Conservation (phyloP, 2,797 vertebrate species). For the Clarias platycephalus region DNA sequence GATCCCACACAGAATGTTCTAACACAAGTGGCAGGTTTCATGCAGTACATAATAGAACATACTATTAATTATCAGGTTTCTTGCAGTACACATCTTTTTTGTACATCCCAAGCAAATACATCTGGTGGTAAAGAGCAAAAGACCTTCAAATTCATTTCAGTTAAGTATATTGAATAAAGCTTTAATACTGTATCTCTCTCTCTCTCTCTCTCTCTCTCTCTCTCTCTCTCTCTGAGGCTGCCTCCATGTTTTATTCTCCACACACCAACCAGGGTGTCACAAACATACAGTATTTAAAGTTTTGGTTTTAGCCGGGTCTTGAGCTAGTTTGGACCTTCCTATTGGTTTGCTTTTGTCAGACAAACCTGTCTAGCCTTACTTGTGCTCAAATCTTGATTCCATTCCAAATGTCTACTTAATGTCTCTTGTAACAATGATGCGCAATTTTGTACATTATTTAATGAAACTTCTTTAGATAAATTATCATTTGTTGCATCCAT, state of each 20-base stretch:
- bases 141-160: neutral
- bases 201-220: too few species aligned
- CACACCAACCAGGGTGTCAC: too few species aligned
- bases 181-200: too few species aligned
- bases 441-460: neutral
- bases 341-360: neutral
- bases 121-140: neutral
- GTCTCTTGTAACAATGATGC: neutral
- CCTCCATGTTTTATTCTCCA: too few species aligned
- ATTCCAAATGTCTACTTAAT: neutral
- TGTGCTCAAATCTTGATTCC: neutral
- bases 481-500: neutral
- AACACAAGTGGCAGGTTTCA: slow-evolving; percentile 3
- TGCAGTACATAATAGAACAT: neutral
- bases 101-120: neutral
- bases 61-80: too few species aligned
- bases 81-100: neutral
- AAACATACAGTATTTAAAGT: too few species aligned
- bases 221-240: neutral
- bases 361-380: neutral
- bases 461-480: neutral
- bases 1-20: slow-evolving; percentile 30
- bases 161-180: too few species aligned
- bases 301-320: neutral
- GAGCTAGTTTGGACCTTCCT: neutral